Base-by-base conservation (phyloP, 2,797 vertebrate species). In the Morelia viridis region DNA sequence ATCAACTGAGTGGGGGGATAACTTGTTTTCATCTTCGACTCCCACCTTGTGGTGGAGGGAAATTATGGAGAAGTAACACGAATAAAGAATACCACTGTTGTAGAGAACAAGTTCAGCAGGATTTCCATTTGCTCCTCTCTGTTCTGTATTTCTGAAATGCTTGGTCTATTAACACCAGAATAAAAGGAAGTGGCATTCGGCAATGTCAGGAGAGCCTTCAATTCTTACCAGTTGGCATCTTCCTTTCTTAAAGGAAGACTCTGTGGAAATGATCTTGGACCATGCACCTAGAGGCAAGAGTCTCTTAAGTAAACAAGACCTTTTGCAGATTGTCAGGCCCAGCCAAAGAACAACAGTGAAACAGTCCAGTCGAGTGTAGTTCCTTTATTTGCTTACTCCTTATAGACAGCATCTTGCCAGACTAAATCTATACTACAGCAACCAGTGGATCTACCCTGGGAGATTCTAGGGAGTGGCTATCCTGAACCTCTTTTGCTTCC, bases 241-340 rank as follows among this genome's bases (percentile, higher is more conserved):
- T 41, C 76, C 57, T 2, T 85, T 94, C 93, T 92, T 92, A 90
- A 90, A 92, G 90, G 56, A 92, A 57, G 68, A 92, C 91, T 94
- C 10, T 35, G 90, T 85, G 11, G 88, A 90, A 89, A 56, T 88
- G 87, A 93, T 91, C 85, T 93, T 24, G 86, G 87, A 41, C 4
- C 31, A 90, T 91, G 24, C 86, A 92, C 58, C 35, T 4, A 1
- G 89, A 28, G 46, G 86, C 91, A 93, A 84, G 93, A 93, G 91
- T 46, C 60, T 41, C n/a, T 84, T 64, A 26, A 95, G 90, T 28
- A 95, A 89, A 46, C 13, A 3, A 60, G n/a, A 94, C 12, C 12
- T 87, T 92, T 76, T 22, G 17, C 57, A 11, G 9, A 10, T 80
- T 22, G 19, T 41, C 41, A 41, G 41, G 41, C 41, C 41, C 41